phyloP scores from a whole-genome alignment of 2,797 vertebrate genomes.

The Hafferia zeledoni region DNA sequence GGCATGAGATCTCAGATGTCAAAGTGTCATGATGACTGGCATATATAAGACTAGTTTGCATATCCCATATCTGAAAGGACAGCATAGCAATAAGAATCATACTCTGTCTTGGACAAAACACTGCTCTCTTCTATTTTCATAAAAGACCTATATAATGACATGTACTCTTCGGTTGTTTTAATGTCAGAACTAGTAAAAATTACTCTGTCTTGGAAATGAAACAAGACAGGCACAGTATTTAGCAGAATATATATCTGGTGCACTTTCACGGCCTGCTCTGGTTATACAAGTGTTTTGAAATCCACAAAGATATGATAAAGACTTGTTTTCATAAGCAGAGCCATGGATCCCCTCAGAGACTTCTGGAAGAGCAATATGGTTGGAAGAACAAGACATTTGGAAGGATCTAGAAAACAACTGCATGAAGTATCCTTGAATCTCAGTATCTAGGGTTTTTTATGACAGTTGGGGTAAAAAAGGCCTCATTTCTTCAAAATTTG shows the following conservation, averaged over 20 bases:
- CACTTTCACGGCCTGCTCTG: background rate
- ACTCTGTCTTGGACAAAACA: background rate
- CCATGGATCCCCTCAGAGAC: background rate
- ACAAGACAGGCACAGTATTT: background rate
- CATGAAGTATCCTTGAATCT: background rate
- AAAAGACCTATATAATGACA: background rate
- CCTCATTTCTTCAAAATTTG: background rate
- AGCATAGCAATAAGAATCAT: background rate
- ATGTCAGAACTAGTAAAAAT: background rate
- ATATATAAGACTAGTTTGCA: background rate
- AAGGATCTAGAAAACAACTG: background rate
- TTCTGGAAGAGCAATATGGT: background rate
- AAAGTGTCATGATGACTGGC: background rate
- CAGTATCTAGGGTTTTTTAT: background rate
- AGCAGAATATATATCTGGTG: background rate
- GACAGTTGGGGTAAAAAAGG: background rate
- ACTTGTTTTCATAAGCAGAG: background rate
- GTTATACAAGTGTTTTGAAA: conserved; percentile 4
- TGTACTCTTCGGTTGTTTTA: background rate
- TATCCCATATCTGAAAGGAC: background rate
- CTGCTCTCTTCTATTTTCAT: background rate
- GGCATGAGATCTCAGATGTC: background rate
- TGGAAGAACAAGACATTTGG: background rate
- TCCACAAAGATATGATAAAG: background rate
- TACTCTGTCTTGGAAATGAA: background rate